Percentiles rank a stretch among this genome's conserved stretches.
These are phyloP conservation scores for Pterostichus niger DNA, from an alignment of 2,888 invertebrate species.

Conservation along the genomic window DNA sequence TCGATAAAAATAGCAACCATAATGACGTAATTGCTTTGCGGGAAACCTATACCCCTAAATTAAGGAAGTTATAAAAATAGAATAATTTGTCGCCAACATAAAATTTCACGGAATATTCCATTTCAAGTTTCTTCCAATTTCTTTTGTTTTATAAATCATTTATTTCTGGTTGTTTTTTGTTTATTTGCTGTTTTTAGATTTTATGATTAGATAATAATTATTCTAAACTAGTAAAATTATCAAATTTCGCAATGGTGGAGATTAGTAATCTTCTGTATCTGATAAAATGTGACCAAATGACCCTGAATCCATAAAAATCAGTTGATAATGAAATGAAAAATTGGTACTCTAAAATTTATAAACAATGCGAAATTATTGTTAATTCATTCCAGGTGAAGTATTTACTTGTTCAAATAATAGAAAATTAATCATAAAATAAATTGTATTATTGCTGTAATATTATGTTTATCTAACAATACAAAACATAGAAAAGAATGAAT, in stretches of 20 bases:
- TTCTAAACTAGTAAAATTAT: constrained; percentile 10
- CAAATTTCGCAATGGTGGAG: constrained; percentile 32
- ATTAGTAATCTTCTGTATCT: constrained; percentile 36
- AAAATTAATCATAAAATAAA: too few species aligned
- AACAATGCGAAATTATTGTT: too few species aligned
- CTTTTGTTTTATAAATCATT: neutral
- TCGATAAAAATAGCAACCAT: constrained; percentile 31
- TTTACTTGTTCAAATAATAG: too few species aligned
- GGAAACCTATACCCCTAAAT: constrained; percentile 11
- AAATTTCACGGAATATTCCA: constrained; percentile 1
- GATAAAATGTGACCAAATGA: constrained; percentile 42
- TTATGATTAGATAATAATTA: constrained; percentile 20
- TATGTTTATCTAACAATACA: neutral
- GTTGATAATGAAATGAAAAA: constrained; percentile 9
- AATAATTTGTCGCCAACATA: too few species aligned
- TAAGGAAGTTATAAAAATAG: neutral
- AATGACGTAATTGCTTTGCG: constrained; percentile 2
- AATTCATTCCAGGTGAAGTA: too few species aligned
- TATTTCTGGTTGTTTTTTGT: neutral
- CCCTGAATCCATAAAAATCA: constrained; percentile 25
- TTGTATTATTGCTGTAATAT: too few species aligned
- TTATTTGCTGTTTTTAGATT: constrained; percentile 11
- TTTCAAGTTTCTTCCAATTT: neutral
- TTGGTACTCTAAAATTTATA: too few species aligned
- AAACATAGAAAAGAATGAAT: constrained; percentile 6